Evolutionary conservation across 2,113 vertebrate genomes (phyloP).

Genomic region (Dryoscopus gambensis): DNA sequence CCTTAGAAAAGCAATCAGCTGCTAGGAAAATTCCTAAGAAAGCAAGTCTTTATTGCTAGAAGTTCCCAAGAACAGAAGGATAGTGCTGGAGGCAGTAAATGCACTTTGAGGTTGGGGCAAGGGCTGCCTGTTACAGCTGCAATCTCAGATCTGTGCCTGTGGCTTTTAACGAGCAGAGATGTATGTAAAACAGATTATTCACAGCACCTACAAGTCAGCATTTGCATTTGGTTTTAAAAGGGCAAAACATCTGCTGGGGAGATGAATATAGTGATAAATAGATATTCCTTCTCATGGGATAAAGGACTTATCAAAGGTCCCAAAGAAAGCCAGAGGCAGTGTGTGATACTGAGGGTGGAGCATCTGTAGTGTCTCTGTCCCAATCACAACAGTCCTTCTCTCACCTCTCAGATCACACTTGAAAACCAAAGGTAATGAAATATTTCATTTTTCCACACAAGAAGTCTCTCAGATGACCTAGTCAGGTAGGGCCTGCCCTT

Average conservation of each 20-base stretch:
- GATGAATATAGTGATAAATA: background rate
- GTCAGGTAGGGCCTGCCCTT: background rate
- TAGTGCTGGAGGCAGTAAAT: background rate
- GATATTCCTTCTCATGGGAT: background rate
- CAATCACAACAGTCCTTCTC: background rate
- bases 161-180: background rate
- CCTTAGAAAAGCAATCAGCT: background rate
- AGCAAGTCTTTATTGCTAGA: background rate
- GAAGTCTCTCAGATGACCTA: background rate
- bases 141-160: background rate
- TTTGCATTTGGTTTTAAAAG: background rate
- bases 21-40: background rate
- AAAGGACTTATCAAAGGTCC: background rate
- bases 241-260: background rate
- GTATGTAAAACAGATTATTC: background rate
- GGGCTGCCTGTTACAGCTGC: background rate
- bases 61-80: background rate
- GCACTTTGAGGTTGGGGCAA: background rate
- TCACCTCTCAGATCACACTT: background rate
- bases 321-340: background rate
- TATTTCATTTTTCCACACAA: background rate
- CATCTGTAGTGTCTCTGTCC: background rate
- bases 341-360: background rate
- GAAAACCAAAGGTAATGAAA: background rate
- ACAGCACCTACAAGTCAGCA: background rate